phyloP scores from a whole-genome alignment of 2,113 vertebrate genomes.

The Accipiter virgatus region DNA sequence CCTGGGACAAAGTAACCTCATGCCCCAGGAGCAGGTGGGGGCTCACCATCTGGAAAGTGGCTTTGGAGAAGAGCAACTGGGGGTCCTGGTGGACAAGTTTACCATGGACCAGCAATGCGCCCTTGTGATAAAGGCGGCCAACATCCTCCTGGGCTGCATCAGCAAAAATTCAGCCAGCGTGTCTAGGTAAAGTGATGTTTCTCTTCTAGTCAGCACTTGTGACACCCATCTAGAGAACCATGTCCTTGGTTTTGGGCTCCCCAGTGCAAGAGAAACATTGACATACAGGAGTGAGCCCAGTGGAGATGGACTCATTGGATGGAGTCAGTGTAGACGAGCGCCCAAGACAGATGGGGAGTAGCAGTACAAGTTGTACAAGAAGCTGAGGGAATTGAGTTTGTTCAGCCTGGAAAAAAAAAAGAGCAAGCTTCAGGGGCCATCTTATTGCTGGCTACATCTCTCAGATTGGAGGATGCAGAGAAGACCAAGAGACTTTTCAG shows the following conservation, averaged over 20 bases:
- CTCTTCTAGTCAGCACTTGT: neutral
- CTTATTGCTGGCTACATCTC: neutral
- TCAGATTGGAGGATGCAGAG: neutral
- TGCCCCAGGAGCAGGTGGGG: fast-evolving
- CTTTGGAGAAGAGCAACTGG: neutral
- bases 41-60: neutral
- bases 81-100: neutral
- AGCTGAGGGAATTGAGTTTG: neutral
- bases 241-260: neutral
- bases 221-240: neutral
- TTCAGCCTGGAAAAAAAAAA: neutral
- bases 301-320: neutral
- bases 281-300: neutral
- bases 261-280: neutral
- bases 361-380: neutral
- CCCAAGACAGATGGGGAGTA: neutral
- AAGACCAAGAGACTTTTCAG: neutral
- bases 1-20: neutral
- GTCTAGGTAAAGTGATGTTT: neutral
- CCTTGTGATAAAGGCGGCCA: neutral
- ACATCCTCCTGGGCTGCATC: neutral
- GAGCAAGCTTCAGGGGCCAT: neutral
- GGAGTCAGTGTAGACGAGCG: neutral
- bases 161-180: neutral
- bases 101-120: neutral